Evolutionary conservation across 2,797 vertebrate species (phyloP), one percentile per base, ranked within the genome.

Genomic region (Knipowitschia caucasica): DNA sequence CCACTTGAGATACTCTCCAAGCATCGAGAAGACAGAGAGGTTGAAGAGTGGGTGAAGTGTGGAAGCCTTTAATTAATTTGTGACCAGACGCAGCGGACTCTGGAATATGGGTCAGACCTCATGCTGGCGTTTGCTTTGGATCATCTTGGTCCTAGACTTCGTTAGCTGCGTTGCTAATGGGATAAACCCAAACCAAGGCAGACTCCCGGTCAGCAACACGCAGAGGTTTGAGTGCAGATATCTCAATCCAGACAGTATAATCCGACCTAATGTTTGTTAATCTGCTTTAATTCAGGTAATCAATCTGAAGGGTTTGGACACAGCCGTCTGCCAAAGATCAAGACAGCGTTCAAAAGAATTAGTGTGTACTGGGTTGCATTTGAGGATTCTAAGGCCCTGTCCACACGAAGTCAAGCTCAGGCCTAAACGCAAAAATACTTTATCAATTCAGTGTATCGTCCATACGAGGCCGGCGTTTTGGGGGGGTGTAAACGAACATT

Each of bases 171-270:
- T n/a, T n/a, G 50, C 72, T 74, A 76, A 72, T 8, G 38, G 73
- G 74, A 61, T 80, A 66, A 76, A 75, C 29, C 15, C 18, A 60
- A 67, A 79, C 79, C 67, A 67, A 55, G 53, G 53, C 5, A 14
- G 18, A 40, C 38, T 31, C 58, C 55, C 65, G 55, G 56, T 46
- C 10, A 12, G 10, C 10, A 39, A 21, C 36, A 39, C 12, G 10
- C 36, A 39, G 17, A 12, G 36, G 21, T 21, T 38, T 38, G 18
- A 20, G 20, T 38, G 5, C 9, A 21, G 15, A 9, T 2, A 21
- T 39, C 18, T 21, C 18, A 5, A 21, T 11, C 18, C 36, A 39
- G 36, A 39, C 36, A 12, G 18, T 21, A 10, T 39, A 21, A 39
- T 39, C 36, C 12, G 7, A 21, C 2, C 18, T 21, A 21, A 39